Base-by-base conservation (phyloP, 2,113 vertebrate species). In the Saimiri boliviensis region DNA sequence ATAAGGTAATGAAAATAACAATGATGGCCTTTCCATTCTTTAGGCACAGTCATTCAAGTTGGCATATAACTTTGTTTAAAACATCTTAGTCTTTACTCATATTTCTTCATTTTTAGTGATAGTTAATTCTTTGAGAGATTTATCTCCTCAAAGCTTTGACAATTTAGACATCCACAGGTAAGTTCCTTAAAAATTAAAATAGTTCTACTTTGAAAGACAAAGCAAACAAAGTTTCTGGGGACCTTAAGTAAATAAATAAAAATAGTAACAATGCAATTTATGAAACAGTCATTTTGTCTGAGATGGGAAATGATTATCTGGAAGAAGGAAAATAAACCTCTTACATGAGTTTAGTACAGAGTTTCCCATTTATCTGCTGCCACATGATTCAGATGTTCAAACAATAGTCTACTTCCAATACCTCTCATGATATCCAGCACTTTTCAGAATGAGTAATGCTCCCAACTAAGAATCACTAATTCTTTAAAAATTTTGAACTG, bases 231-330 rank as follows among this genome's bases (percentile, higher is more conserved):
- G 25, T 71, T 66, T 90, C 25, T 93, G 37, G 91, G 14, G 20
- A 58, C 60, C 45, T 1, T 66, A 45, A 56, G 37, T 88, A 27
- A 56, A 63, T 60, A 80, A 45, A 60, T 20, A n/a, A 35, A 96
- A 96, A 73, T 88, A 95, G 83, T 37, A 97, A 88, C n/a, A 89
- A 83, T 89, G 35, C 1, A 93, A 96, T 47, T 92, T 89, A 76
- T 93, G 70, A 90, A 82, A 95, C 45, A 93, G 88, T 86, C 30
- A 68, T 94, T 95, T 90, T 97, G 20, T 68, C 58, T 84, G 40
- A 96, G 60, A 71, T 84, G 49, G 49, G 11, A 94, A 91, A 76
- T 70, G 63, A 94, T 3, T 96, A 70, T n/a, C 63, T 71, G 66
- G 4, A 83, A 47, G 21, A 81, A 90, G 66, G 63, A 94, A 96